Percentiles rank a stretch among this genome's conserved stretches.
phyloP scores from a whole-genome alignment of 2,888 invertebrate genomes.

The Trachelus troglodyta region DNA sequence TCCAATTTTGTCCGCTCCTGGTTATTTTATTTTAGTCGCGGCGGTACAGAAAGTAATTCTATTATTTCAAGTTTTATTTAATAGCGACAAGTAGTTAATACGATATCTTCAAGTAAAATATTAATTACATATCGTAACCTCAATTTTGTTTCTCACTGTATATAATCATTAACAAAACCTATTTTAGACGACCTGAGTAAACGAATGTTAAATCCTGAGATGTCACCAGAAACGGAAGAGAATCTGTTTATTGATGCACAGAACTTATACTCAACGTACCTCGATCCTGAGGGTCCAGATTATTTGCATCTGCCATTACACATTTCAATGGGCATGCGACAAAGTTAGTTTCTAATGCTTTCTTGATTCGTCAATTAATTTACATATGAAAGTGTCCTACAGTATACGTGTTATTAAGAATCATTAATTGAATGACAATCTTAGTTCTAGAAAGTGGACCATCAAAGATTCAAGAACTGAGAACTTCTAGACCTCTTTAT shows the following conservation, averaged over 20 bases:
- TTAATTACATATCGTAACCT: too few species aligned
- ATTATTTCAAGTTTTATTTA: too few species aligned
- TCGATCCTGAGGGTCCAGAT: slow-evolving; percentile 72
- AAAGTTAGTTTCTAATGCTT: slow-evolving; percentile 41
- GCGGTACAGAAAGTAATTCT: too few species aligned
- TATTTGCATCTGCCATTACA: slow-evolving; percentile 61
- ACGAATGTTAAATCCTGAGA: slow-evolving; percentile 81
- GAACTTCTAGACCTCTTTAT: slow-evolving; percentile 81
- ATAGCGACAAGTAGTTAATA: too few species aligned
- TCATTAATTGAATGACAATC: neutral
- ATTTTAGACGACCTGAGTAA: slow-evolving; percentile 83
- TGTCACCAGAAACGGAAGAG: slow-evolving; percentile 73
- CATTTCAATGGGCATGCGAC: slow-evolving; percentile 55
- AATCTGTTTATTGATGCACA: slow-evolving; percentile 75
- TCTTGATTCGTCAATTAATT: neutral
- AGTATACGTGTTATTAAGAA: neutral
- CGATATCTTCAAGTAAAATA: too few species aligned
- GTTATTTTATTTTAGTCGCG: too few species aligned
- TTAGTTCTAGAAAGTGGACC: slow-evolving; percentile 73
- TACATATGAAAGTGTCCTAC: neutral
- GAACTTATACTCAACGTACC: slow-evolving; percentile 77
- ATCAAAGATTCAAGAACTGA: slow-evolving; percentile 76
- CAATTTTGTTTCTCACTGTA: too few species aligned
- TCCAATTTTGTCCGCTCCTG: too few species aligned
- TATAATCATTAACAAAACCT: neutral